Percentiles rank a stretch among this genome's conserved stretches.
phyloP scores from a whole-genome alignment of 2,113 vertebrate genomes.

The Labeo catla region DNA sequence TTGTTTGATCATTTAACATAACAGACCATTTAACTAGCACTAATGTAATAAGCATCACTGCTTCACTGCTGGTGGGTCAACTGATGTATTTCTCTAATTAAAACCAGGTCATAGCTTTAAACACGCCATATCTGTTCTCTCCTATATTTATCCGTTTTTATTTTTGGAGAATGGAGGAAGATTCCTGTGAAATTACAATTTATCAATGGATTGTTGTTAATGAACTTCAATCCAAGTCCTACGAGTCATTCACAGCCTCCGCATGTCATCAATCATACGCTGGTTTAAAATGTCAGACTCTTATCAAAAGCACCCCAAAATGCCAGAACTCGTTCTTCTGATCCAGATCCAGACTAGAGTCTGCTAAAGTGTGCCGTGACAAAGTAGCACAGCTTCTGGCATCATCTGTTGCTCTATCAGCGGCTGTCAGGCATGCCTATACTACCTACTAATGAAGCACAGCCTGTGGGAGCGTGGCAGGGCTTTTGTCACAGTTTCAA shows the following conservation, averaged over 20 bases:
- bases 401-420: slow-evolving; percentile 25
- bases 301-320: background rate
- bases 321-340: background rate
- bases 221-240: background rate
- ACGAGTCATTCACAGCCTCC: background rate
- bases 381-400: background rate
- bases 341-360: background rate
- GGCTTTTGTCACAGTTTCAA: slow-evolving; percentile 40
- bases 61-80: background rate
- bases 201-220: slow-evolving; percentile 8
- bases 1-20: background rate
- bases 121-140: background rate
- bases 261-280: background rate
- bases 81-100: background rate
- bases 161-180: background rate
- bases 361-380: slow-evolving; percentile 11
- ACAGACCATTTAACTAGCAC: background rate
- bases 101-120: background rate
- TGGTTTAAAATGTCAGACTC: background rate
- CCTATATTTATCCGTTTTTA: background rate
- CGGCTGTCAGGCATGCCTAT: slow-evolving; percentile 9
- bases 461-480: slow-evolving; percentile 4
- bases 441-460: slow-evolving; percentile 9
- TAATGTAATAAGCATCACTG: background rate
- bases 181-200: background rate